These are phyloP conservation scores for Pomacea canaliculata DNA, from an alignment of 2,888 invertebrate genomes.

Conservation along the genomic window DNA sequence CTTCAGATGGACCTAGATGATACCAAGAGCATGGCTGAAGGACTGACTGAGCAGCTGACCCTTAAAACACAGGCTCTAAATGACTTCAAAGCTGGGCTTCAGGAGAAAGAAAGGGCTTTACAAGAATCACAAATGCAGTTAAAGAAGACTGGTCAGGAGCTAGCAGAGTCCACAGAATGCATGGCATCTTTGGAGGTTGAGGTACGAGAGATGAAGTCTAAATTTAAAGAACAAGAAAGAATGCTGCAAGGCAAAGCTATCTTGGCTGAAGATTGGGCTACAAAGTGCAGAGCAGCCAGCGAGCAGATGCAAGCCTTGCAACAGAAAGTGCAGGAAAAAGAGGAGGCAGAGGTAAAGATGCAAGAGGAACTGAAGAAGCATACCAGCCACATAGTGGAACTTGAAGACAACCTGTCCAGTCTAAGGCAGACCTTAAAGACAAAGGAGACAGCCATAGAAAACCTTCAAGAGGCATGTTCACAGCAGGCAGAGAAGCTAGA, in stretches of 20 bases:
- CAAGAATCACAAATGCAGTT: constrained; percentile 13
- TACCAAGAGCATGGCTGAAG: constrained; percentile 29
- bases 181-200: constrained; percentile 16
- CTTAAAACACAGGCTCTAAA: constrained; percentile 35
- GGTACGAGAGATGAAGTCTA: constrained; percentile 23
- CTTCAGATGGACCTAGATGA: constrained; percentile 42
- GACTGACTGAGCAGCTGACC: constrained; percentile 28
- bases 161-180: constrained; percentile 9
- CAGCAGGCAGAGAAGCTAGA: constrained; percentile 17
- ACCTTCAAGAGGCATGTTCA: constrained; percentile 11
- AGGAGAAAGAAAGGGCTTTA: constrained; percentile 26
- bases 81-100: constrained; percentile 28
- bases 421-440: constrained; percentile 10
- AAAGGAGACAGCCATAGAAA: constrained; percentile 6
- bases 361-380: constrained; percentile 20
- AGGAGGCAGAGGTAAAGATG: constrained; percentile 16
- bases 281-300: constrained; percentile 8
- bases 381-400: background rate
- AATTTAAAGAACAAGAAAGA: constrained; percentile 10
- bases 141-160: constrained; percentile 2
- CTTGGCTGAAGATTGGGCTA: constrained; percentile 1
- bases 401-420: background rate
- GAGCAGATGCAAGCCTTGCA: constrained; percentile 21
- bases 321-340: constrained; percentile 15
- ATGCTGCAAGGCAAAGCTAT: constrained; percentile 8